A percentile compares a stretch with the other conserved stretches of the same genome.
phyloP scores from a whole-genome alignment of 2,113 vertebrate species.

The Myocastor coypus region DNA sequence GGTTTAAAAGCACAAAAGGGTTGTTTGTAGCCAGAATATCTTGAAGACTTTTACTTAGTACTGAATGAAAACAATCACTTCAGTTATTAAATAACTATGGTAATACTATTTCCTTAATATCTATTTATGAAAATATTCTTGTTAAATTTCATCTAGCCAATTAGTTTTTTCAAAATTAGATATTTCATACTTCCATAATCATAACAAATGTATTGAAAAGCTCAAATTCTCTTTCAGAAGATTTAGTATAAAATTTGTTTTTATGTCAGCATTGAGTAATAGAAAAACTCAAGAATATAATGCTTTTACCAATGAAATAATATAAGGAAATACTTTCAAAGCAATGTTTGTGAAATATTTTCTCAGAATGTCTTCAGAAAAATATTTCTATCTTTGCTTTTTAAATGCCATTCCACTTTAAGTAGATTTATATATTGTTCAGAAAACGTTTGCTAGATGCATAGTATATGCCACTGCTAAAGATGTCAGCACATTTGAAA shows the following conservation, averaged over 20 bases:
- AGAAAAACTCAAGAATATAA: background rate
- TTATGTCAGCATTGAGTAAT: background rate
- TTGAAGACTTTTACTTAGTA: background rate
- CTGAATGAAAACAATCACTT: background rate
- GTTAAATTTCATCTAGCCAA: background rate
- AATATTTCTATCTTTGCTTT: background rate
- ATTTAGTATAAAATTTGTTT: background rate
- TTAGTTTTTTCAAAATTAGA: background rate
- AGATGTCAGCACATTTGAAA: background rate
- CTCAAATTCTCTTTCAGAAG: background rate
- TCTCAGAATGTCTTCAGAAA: background rate
- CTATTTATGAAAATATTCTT: background rate
- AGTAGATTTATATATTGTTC: background rate
- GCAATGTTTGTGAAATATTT: background rate
- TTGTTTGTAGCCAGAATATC: background rate
- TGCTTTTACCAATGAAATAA: background rate
- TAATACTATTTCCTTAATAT: background rate
- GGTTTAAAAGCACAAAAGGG: background rate
- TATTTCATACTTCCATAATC: background rate
- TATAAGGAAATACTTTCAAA: background rate
- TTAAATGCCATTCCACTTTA: background rate
- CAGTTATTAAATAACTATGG: background rate
- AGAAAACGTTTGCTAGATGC: background rate
- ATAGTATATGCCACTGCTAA: background rate
- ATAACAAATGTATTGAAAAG: background rate